Base-by-base conservation (phyloP, 2,113 vertebrate species). In the Colaptes auratus region DNA sequence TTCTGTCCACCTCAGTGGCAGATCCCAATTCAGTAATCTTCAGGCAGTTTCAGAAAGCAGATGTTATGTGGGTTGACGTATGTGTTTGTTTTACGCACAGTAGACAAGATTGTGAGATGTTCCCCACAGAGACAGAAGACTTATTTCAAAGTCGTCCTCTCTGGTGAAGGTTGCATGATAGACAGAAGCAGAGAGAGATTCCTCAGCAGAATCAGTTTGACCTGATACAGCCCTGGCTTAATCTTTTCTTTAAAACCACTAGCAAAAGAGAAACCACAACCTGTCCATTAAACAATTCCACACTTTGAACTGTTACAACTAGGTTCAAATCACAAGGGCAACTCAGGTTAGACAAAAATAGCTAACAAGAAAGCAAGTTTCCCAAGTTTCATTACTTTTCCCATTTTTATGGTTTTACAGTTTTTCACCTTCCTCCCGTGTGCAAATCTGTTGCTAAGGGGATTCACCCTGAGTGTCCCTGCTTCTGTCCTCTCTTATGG, bases 221-320 rank as follows among this genome's bases (percentile, higher is more conserved):
- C 6, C 15, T n/a, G 15, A 56, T 23, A 52, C 3, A 69, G 6
- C 1, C 4, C 8, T 3, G 1, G 33, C 30, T 42, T 55, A 48
- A n/a, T 31, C 3, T 83, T 80, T 61, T 65, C 35, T 73, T 84
- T 89, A 71, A 84, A 71, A n/a, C 3, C 13, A 66, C 12, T 4
- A 24, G 10, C 12, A 86, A 87, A 2, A 4, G 19, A 84, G 28
- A 64, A 66, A 63, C 27, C 30, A 8, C 17, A 82, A 48, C 4
- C 31, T 42, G 10, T 6, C 21, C 48, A 11, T n/a, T 71, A 42
- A 81, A 77, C 3, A 70, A 33, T 17, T 82, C 17, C 31, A 66
- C 15, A 48, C 28, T 36, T 91, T 48, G 24, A 79, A 64, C 14
- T n/a, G 60, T 36, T 16, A 3, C 35, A 76, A 69, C 16, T 50